Conservation (phyloP, 2,113 vertebrate species). For the Carassius auratus region DNA sequence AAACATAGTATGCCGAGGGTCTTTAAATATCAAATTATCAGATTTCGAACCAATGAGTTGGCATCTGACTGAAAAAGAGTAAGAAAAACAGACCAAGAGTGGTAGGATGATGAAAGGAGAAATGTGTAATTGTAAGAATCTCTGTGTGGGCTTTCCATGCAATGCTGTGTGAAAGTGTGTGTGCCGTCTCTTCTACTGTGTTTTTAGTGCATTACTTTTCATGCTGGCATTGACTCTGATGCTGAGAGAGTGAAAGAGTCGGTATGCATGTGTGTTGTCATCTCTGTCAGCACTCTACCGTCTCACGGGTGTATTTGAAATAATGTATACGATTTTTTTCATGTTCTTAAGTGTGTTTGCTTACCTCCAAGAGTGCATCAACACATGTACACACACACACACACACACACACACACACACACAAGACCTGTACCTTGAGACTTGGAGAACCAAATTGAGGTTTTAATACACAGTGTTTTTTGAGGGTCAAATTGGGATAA, state of each 20-base stretch:
- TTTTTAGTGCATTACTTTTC: conserved; percentile 44
- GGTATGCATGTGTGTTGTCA: conserved; percentile 25
- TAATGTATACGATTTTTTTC: conserved; percentile 44
- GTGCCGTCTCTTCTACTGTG: conserved; percentile 27
- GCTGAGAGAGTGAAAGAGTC: conserved; percentile 19
- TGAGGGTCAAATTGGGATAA: conserved; percentile 26
- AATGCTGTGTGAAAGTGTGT: conserved; percentile 11
- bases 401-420: neutral
- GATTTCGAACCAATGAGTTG: neutral
- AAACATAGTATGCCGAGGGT: neutral
- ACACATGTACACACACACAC: neutral
- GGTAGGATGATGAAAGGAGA: neutral
- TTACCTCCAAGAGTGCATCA: neutral
- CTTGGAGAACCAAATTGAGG: conserved; percentile 24
- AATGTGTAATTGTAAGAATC: conserved; percentile 7
- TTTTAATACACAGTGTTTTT: conserved; percentile 33
- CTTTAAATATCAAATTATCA: neutral
- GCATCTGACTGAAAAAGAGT: neutral
- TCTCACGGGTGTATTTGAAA: conserved; percentile 46
- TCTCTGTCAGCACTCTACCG: conserved; percentile 32
- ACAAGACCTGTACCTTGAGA: neutral
- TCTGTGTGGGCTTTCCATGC: conserved; percentile 26
- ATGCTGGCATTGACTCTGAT: conserved; percentile 33
- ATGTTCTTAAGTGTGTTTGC: conserved; percentile 39
- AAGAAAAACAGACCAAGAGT: neutral